Conservation (phyloP, 2,888 invertebrate species). For the Pelosia muscerda region DNA sequence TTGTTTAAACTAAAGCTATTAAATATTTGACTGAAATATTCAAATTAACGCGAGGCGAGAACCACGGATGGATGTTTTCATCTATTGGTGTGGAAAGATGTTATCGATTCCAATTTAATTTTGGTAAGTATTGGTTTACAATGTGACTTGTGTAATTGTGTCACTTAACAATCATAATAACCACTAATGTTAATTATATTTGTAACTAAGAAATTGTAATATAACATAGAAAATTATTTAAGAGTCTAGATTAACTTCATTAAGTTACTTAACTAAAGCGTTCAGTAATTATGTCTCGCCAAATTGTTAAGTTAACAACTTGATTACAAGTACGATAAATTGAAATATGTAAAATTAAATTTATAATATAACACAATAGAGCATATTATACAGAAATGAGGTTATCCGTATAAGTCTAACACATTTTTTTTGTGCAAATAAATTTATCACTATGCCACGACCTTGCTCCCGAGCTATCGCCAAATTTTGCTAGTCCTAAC, state of each 20-base stretch:
- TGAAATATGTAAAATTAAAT: constrained; percentile 46
- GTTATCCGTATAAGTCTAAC: constrained; percentile 84
- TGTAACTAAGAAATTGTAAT: neutral
- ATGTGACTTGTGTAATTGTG: neutral
- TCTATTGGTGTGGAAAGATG: constrained; percentile 28
- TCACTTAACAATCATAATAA: neutral
- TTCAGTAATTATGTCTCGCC: constrained; percentile 25
- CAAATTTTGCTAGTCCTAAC: constrained; percentile 80
- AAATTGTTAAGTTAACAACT: constrained; percentile 18
- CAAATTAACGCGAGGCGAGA: constrained; percentile 13
- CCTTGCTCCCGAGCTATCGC: constrained; percentile 85
- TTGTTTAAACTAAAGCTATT: constrained; percentile 27
- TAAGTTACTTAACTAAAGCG: constrained; percentile 24
- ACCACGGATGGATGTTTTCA: constrained; percentile 17
- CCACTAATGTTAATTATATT: neutral
- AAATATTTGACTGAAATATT: constrained; percentile 23
- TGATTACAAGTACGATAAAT: constrained; percentile 33
- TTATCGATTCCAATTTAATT: neutral
- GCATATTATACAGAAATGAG: constrained; percentile 80
- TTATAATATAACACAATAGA: constrained; percentile 61
- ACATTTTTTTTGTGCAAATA: constrained; percentile 85
- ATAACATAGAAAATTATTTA: neutral
- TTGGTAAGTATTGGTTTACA: neutral
- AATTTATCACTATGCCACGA: constrained; percentile 82
- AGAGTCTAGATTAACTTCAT: constrained; percentile 4